Evolutionary conservation across 2,113 vertebrate species (phyloP).

Genomic region (Pogonocichla stellata): DNA sequence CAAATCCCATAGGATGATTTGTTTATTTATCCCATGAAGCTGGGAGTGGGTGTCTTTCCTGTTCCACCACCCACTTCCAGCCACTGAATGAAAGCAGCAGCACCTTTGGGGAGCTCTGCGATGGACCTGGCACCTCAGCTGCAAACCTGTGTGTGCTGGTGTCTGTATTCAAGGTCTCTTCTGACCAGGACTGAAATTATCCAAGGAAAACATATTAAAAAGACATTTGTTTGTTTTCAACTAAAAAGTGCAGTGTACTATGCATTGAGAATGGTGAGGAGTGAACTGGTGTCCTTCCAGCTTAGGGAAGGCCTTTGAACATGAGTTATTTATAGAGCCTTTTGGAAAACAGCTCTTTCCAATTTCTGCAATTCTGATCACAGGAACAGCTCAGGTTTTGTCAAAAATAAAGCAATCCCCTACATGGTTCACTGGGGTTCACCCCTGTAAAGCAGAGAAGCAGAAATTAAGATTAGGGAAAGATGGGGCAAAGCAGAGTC

Average conservation of each 20-base stretch:
- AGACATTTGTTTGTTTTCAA: neutral
- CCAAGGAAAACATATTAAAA: conserved; percentile 30
- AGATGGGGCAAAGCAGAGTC: neutral
- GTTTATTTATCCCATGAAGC: neutral
- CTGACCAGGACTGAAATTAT: neutral
- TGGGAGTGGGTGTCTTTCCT: neutral
- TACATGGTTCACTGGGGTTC: neutral
- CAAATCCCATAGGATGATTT: neutral
- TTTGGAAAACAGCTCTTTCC: neutral
- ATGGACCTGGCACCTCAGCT: neutral
- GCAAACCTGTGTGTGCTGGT: neutral
- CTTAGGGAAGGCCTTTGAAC: conserved; percentile 7
- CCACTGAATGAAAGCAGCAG: neutral
- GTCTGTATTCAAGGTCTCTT: neutral
- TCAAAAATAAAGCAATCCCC: neutral
- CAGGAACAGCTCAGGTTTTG: neutral
- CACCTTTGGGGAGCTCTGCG: accelerated
- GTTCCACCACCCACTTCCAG: neutral
- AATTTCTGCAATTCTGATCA: neutral
- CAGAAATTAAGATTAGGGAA: neutral
- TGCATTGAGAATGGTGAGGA: neutral
- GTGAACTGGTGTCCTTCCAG: neutral
- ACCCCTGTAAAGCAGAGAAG: neutral
- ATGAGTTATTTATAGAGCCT: neutral
- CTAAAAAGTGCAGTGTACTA: neutral